Percentiles rank a stretch among this genome's conserved stretches.
phyloP scores from a whole-genome alignment of 1,140 invertebrate species.

The Andricus grossulariae region DNA sequence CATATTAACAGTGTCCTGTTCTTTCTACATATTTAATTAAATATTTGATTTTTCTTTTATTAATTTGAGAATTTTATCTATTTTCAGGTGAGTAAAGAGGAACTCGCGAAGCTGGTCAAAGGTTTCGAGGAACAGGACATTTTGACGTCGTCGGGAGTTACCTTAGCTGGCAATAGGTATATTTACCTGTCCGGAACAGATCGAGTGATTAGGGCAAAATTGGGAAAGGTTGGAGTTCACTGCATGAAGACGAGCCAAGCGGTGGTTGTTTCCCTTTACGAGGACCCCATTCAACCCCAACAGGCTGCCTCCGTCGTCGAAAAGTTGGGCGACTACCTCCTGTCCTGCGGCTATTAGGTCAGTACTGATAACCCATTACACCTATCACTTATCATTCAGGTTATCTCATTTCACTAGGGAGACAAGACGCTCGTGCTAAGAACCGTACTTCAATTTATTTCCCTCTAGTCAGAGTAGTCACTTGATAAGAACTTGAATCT shows the following conservation, averaged over 20 bases:
- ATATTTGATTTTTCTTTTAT: neutral
- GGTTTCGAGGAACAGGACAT: constrained; percentile 91
- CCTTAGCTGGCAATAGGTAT: constrained; percentile 91
- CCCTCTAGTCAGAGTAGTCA: neutral
- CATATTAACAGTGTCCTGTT: too few species aligned
- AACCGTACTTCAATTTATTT: neutral
- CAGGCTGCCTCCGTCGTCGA: constrained; percentile 95
- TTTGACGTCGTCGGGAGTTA: constrained; percentile 89
- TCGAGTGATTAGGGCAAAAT: constrained; percentile 92
- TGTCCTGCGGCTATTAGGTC: constrained; percentile 93
- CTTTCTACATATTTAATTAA: too few species aligned
- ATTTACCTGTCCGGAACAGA: constrained; percentile 95
- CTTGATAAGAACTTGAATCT: too few species aligned
- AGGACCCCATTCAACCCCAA: constrained; percentile 95
- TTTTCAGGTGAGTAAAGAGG: constrained; percentile 90
- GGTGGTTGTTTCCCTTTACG: constrained; percentile 93
- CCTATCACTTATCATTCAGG: neutral
- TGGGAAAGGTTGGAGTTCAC: constrained; percentile 92
- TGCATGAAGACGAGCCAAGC: constrained; percentile 96
- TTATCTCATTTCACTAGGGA: neutral
- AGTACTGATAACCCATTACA: constrained; percentile 43
- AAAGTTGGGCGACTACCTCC: constrained; percentile 96
- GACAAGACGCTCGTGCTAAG: neutral
- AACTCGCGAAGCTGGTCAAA: constrained; percentile 89
- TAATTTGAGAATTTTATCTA: constrained; percentile 56